Evolutionary conservation across 2,888 invertebrate genomes (phyloP).

Genomic region (Sminthurinus aureus): DNA sequence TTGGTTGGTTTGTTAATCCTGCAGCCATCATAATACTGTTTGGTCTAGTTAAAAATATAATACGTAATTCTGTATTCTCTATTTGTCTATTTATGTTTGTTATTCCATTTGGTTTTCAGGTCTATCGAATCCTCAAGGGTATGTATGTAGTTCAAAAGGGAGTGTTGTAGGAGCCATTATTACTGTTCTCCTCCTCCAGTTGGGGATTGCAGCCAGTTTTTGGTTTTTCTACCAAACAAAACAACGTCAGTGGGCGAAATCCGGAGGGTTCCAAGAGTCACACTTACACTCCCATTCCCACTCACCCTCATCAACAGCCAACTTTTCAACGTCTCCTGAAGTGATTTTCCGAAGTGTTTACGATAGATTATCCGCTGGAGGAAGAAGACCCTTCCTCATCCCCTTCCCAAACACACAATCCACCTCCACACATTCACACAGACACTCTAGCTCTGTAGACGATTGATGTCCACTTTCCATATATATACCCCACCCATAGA

Average conservation of each 20-base stretch:
- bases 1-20: no score
- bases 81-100: background rate
- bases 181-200: constrained; percentile 61
- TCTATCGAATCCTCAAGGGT: constrained; percentile 50
- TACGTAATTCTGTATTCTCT: no score
- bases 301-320: constrained; percentile 44
- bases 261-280: constrained; percentile 50
- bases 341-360: constrained; percentile 62
- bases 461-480: constrained; percentile 34
- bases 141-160: constrained; percentile 61
- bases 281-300: constrained; percentile 44
- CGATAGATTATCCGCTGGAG: constrained; percentile 61
- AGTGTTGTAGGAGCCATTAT: constrained; percentile 62
- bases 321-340: constrained; percentile 61
- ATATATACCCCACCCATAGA: background rate
- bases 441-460: constrained; percentile 9
- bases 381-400: constrained; percentile 59
- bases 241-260: constrained; percentile 61
- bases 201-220: constrained; percentile 61
- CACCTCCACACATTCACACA: constrained; percentile 45
- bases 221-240: constrained; percentile 62
- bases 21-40: no score
- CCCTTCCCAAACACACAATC: constrained; percentile 59
- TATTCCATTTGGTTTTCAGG: constrained; percentile 26
- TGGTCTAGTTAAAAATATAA: no score